A percentile compares a stretch with the other conserved stretches of the same genome.
These are phyloP conservation scores for Lamellibrachia luymesi DNA, from an alignment of 1,140 invertebrate genomes.

Conservation along the genomic window DNA sequence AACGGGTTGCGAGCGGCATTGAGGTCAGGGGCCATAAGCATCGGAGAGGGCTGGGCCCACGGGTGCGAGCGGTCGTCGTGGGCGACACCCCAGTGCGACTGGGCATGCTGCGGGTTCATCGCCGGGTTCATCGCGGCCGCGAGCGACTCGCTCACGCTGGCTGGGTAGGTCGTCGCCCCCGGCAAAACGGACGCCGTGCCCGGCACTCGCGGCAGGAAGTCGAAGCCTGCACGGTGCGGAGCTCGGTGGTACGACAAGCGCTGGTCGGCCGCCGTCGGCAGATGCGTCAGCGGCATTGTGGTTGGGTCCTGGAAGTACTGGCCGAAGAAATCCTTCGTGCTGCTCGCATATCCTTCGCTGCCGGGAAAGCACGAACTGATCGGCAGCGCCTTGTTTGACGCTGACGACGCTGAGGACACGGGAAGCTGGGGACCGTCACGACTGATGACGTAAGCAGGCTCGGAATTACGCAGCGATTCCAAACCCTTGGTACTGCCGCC, in stretches of 20 bases:
- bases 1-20: neutral
- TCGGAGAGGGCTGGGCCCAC: conserved; percentile 15
- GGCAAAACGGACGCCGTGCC: neutral
- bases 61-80: conserved; percentile 7
- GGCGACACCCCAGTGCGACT: neutral
- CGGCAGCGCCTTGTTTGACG: neutral
- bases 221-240: neutral
- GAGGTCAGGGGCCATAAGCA: conserved; percentile 9
- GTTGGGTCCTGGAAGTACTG: conserved; percentile 13
- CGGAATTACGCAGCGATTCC: neutral
- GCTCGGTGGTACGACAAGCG: neutral
- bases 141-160: conserved; percentile 14
- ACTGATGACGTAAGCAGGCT: conserved; percentile 9
- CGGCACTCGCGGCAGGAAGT: neutral
- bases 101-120: neutral
- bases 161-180: neutral
- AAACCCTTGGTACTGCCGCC: neutral
- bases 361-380: neutral
- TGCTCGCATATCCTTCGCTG: neutral
- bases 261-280: conserved; percentile 9
- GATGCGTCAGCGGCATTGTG: conserved; percentile 7
- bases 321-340: conserved; percentile 11
- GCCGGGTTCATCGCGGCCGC: neutral
- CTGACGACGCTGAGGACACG: neutral
- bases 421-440: neutral